These are phyloP conservation scores for Hippocampus guttulatus DNA, from an alignment of 2,113 vertebrate species.

Conservation along the genomic window DNA sequence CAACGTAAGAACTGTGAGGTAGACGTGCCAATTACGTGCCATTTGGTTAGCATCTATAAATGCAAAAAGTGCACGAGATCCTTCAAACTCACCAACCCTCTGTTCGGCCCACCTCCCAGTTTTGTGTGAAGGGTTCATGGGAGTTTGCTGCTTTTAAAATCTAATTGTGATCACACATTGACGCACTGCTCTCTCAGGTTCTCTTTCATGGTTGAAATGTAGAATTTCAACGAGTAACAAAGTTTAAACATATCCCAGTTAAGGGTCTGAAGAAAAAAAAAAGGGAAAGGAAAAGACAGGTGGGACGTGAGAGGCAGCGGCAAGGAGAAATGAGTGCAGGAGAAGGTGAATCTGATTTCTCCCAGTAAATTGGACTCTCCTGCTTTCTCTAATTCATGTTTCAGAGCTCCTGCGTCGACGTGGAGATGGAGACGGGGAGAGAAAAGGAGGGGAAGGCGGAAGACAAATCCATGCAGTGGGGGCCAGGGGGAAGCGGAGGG, in stretches of 20 bases:
- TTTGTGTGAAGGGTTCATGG: neutral
- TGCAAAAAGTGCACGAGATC: neutral
- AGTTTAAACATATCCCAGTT: constrained; percentile 7
- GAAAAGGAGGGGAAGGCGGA: constrained; percentile 63
- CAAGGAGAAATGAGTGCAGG: constrained; percentile 45
- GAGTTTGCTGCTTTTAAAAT: neutral
- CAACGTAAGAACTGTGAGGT: neutral
- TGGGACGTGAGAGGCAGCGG: constrained; percentile 30
- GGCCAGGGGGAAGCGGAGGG: constrained; percentile 72
- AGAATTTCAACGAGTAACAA: constrained; percentile 4
- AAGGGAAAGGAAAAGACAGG: constrained; percentile 40
- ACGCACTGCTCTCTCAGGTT: neutral
- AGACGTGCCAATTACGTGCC: no score
- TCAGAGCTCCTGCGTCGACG: constrained; percentile 73
- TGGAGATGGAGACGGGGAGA: constrained; percentile 72
- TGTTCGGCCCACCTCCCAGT: neutral
- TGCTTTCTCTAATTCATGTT: constrained; percentile 85
- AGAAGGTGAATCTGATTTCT: constrained; percentile 72
- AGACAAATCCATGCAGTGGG: constrained; percentile 83
- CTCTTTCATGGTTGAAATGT: constrained; percentile 4
- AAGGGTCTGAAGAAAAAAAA: constrained; percentile 43
- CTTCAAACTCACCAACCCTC: neutral
- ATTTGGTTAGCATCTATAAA: neutral
- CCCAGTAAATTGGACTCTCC: constrained; percentile 82
- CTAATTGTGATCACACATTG: neutral